Evolutionary conservation across 2,888 invertebrate genomes (phyloP).

Genomic region (Hirtodrosophila duncani): DNA sequence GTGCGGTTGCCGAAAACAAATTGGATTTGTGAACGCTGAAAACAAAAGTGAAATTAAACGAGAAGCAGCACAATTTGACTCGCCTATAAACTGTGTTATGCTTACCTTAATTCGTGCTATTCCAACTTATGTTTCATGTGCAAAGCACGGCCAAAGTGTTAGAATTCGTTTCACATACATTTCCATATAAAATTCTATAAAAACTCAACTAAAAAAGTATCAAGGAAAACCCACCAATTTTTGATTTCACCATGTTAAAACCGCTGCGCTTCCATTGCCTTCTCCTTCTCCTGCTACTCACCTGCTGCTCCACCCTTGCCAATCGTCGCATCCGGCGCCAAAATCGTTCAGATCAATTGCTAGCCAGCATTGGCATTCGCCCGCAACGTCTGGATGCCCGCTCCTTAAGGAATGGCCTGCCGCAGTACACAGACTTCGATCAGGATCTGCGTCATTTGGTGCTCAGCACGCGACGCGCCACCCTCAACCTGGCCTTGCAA

Average conservation of each 20-base stretch:
- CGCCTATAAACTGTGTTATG: too few relatives aligned
- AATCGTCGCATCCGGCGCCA: constrained; percentile 27
- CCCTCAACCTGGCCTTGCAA: constrained; percentile 28
- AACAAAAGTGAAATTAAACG: too few relatives aligned
- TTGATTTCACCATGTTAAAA: constrained; percentile 5
- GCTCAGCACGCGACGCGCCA: constrained; percentile 37
- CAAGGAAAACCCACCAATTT: too few relatives aligned
- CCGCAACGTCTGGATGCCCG: constrained; percentile 31
- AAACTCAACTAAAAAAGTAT: too few relatives aligned
- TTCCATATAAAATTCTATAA: too few relatives aligned
- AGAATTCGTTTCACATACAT: too few relatives aligned
- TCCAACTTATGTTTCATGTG: too few relatives aligned
- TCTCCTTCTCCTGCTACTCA: constrained; percentile 6
- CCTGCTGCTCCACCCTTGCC: not conserved
- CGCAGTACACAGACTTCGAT: constrained; percentile 61
- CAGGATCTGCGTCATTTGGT: constrained; percentile 43
- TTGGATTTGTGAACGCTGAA: too few relatives aligned
- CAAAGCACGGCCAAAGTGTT: too few relatives aligned
- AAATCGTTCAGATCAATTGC: constrained; percentile 48
- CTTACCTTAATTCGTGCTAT: too few relatives aligned
- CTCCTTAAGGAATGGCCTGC: constrained; percentile 30
- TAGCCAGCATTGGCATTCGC: constrained; percentile 52
- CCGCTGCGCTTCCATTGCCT: not conserved
- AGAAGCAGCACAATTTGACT: too few relatives aligned
- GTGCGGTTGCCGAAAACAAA: constrained; percentile 1